Evolutionary conservation across 2,797 vertebrate genomes (phyloP).

Genomic region (Phalloptychus januarius): DNA sequence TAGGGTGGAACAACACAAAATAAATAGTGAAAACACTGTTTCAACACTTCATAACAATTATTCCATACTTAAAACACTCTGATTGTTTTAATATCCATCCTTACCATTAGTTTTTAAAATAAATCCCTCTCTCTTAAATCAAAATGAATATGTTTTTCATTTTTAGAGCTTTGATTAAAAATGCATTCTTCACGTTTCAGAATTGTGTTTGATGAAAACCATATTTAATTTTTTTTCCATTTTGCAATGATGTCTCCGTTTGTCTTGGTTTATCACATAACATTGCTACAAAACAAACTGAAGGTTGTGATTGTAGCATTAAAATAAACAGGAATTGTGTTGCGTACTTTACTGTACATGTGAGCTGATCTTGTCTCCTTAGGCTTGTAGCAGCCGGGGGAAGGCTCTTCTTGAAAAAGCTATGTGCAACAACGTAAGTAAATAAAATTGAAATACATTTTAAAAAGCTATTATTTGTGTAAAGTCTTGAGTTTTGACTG

Average conservation of each 20-base stretch:
- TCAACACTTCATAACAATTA: too few species aligned
- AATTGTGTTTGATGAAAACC: not conserved
- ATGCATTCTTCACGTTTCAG: not conserved
- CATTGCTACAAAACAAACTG: not conserved
- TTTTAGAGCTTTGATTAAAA: too few species aligned
- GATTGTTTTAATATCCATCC: too few species aligned
- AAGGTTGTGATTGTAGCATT: too few species aligned
- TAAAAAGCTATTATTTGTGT: not conserved
- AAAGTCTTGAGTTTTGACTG: not conserved
- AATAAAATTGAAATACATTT: not conserved
- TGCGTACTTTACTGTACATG: not conserved
- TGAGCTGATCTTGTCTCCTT: conserved; percentile 16
- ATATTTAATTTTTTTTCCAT: not conserved
- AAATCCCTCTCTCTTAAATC: too few species aligned
- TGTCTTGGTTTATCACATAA: not conserved
- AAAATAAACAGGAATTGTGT: too few species aligned
- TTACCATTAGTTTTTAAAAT: too few species aligned
- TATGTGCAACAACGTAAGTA: conserved; percentile 86
- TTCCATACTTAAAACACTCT: too few species aligned
- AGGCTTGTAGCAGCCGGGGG: conserved; percentile 86
- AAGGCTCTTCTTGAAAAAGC: conserved; percentile 89
- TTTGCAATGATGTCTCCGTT: not conserved
- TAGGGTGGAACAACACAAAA: not conserved
- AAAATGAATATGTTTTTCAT: too few species aligned
- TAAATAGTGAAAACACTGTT: too few species aligned